These are phyloP conservation scores for Azemiops feae DNA, from an alignment of 2,113 vertebrate genomes.

Conservation along the genomic window DNA sequence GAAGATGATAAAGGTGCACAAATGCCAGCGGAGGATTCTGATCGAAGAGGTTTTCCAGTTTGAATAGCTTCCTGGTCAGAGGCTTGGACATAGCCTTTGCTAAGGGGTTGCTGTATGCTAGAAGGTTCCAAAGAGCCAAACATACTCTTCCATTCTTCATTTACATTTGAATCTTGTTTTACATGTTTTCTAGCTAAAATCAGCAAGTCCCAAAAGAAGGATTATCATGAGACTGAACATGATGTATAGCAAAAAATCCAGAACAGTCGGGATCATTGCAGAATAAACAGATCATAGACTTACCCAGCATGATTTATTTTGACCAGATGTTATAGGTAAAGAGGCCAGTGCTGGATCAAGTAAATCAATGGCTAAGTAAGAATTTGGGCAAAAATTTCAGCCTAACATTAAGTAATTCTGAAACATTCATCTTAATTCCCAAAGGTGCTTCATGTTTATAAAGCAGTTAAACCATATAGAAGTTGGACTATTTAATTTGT, in stretches of 20 bases:
- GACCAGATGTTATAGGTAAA: background rate
- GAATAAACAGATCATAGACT: rapidly evolving
- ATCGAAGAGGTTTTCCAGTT: conserved; percentile 72
- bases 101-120: conserved; percentile 70
- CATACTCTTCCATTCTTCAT: conserved; percentile 99
- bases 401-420: background rate
- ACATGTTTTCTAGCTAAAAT: conserved; percentile 87
- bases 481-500: background rate
- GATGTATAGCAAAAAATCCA: background rate
- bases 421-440: conserved; percentile 22
- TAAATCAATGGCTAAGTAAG: conserved; percentile 2
- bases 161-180: conserved; percentile 94
- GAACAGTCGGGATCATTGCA: conserved; percentile 6
- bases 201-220: background rate
- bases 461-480: background rate
- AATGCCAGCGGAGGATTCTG: conserved; percentile 76
- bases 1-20: conserved; percentile 74
- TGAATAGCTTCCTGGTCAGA: conserved; percentile 71
- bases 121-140: conserved; percentile 94
- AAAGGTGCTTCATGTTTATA: background rate
- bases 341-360: background rate
- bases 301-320: background rate
- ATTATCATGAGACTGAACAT: background rate
- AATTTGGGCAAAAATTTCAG: background rate
- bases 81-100: conserved; percentile 69